phyloP scores from a whole-genome alignment of 1,140 invertebrate species.

The Trypoxylus dichotomus region DNA sequence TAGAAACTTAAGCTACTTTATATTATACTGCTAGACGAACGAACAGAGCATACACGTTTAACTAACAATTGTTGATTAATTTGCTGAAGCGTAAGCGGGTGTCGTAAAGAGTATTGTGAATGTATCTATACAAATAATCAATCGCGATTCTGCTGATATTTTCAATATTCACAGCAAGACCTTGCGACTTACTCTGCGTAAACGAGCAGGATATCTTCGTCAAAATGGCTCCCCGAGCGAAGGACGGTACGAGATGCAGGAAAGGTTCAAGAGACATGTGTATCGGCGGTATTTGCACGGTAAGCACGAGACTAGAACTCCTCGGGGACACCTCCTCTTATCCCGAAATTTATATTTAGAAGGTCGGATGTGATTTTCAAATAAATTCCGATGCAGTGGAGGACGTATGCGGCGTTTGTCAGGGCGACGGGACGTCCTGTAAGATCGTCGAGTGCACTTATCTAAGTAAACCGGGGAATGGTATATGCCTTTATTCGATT shows the following conservation, averaged over 20 bases:
- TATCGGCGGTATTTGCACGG: slow-evolving; percentile 59
- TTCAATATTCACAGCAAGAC: slow-evolving; percentile 50
- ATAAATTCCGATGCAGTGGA: slow-evolving; percentile 67
- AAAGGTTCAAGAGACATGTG: slow-evolving; percentile 63
- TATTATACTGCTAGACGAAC: too few relatives aligned
- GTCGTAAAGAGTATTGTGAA: too few relatives aligned
- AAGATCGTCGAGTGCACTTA: slow-evolving; percentile 53
- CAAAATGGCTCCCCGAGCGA: slow-evolving; percentile 50
- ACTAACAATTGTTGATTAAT: too few relatives aligned
- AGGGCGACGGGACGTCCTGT: slow-evolving; percentile 69
- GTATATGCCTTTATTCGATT: slow-evolving; percentile 35
- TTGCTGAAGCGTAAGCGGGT: too few relatives aligned
- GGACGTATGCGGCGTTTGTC: slow-evolving; percentile 70
- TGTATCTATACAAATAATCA: too few relatives aligned
- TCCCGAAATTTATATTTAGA: slow-evolving; percentile 48
- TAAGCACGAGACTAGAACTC: slow-evolving; percentile 46
- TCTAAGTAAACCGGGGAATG: slow-evolving; percentile 38
- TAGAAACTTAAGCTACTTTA: too few relatives aligned
- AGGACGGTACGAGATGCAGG: slow-evolving; percentile 64
- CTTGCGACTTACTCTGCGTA: slow-evolving; percentile 62
- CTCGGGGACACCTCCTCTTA: neutral
- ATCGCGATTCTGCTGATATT: neutral
- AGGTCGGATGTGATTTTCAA: slow-evolving; percentile 69
- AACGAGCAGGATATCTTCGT: slow-evolving; percentile 55
- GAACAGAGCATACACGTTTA: too few relatives aligned